These are phyloP conservation scores for Acromyrmex heyeri DNA, from an alignment of 1,140 invertebrate species.

Conservation along the genomic window DNA sequence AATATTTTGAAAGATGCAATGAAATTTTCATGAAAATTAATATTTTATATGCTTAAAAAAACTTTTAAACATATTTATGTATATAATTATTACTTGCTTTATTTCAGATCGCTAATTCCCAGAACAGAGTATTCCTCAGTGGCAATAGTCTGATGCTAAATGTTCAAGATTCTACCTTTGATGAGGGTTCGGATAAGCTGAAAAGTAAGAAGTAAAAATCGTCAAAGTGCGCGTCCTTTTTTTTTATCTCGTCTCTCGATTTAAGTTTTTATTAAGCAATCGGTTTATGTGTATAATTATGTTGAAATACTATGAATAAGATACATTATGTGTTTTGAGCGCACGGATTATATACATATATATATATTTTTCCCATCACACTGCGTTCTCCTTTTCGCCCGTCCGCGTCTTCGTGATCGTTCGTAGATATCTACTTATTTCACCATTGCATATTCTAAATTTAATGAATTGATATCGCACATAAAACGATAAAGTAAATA, in stretches of 20 bases:
- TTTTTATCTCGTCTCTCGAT: slow-evolving; percentile 3
- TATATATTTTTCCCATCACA: slow-evolving; percentile 19
- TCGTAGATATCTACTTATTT: slow-evolving; percentile 72
- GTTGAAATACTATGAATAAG: slow-evolving; percentile 70
- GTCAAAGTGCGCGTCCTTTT: slow-evolving; percentile 10
- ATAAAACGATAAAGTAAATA: not conserved
- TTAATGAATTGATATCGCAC: not conserved
- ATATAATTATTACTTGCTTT: slow-evolving; percentile 45
- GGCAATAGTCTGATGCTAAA: slow-evolving; percentile 98
- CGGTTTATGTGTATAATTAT: slow-evolving; percentile 53
- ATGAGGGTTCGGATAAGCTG: slow-evolving; percentile 94
- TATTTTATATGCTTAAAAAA: not conserved
- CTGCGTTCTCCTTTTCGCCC: not conserved
- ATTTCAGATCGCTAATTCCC: slow-evolving; percentile 95
- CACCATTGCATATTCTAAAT: slow-evolving; percentile 10
- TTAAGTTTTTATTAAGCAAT: slow-evolving; percentile 13
- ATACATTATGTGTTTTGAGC: slow-evolving; percentile 52
- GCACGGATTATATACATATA: slow-evolving; percentile 26
- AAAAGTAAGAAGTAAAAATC: slow-evolving; percentile 91
- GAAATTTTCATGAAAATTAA: not conserved
- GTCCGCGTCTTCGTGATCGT: slow-evolving; percentile 58
- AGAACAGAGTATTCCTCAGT: slow-evolving; percentile 98
- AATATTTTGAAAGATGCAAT: slow-evolving; percentile 22
- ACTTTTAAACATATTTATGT: not conserved
- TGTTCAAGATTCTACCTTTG: slow-evolving; percentile 97